Evolutionary conservation across 2,888 invertebrate species (phyloP).

Genomic region (Hypomecis atomaria): DNA sequence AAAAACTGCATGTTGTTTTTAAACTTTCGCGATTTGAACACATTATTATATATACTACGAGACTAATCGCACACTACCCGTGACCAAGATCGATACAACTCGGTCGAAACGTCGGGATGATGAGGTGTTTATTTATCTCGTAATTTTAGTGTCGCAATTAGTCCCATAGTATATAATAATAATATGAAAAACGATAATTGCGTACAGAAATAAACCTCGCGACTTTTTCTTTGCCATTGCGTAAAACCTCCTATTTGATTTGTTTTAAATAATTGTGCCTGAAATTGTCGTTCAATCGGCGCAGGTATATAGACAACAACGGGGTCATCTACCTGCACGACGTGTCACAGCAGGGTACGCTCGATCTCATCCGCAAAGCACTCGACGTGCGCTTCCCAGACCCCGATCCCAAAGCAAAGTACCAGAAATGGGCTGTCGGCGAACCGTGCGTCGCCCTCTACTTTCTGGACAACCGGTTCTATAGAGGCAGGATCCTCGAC

Average conservation of each 20-base stretch:
- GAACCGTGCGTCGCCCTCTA: constrained; percentile 89
- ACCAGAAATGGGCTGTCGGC: constrained; percentile 84
- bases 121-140: no score
- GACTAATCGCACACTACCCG: no score
- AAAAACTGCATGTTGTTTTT: no score
- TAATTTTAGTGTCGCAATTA: no score
- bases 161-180: no score
- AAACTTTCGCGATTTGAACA: no score
- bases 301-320: constrained; percentile 75
- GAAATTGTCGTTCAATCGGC: constrained; percentile 31
- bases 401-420: constrained; percentile 73
- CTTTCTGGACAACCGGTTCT: constrained; percentile 87
- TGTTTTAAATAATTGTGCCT: constrained; percentile 47
- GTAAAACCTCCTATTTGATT: constrained; percentile 14
- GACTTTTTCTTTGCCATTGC: background rate
- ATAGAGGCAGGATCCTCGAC: constrained; percentile 86
- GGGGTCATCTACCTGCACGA: constrained; percentile 77
- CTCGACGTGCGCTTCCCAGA: constrained; percentile 77
- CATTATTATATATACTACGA: no score
- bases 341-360: constrained; percentile 62
- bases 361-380: constrained; percentile 79
- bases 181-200: no score
- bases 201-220: no score
- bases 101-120: no score
- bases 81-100: no score